Evolutionary conservation across 2,888 invertebrate species (phyloP), one percentile per base, ranked within the genome.

Genomic region (Drosophila bunnanda): DNA sequence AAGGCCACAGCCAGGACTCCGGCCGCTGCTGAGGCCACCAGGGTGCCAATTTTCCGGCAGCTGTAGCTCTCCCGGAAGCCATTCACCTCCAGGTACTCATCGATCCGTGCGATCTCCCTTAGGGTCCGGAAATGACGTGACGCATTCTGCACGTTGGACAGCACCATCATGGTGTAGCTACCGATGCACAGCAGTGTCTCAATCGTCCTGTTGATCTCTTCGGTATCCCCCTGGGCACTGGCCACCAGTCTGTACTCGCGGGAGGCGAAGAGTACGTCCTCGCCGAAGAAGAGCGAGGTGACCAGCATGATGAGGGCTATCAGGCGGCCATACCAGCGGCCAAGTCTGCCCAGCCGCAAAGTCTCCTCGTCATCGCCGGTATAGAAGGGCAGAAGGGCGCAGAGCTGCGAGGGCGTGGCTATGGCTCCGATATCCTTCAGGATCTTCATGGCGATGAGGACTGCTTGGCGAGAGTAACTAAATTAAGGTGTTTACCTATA

Each of bases 171-270:
- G 1, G 84, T 86, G 52, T 88, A 91, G 74, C 90, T 88, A 28
- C 68, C 64, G 4, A 91, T 80, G 68, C 91, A 89, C 44, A 90
- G 83, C 0, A 90, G 71, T 10, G 89, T 90, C 70, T 90, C 90
- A 38, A 90, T 88, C 9, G 89, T 88, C 15, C 89, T 80, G 62
- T 90, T 90, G 15, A 90, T 89, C 54, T 88, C 81, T 65, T 89
- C 91, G 2, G 90, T 82, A 28, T 90, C 80, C 6, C 84, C 88
- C 15, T 86, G 83, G 12, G 71, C 36, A 9, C 75, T 79, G 15
- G 68, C 34, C 55, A 82, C 72, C 30, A 90, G 38, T 25, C 82
- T 81, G 55, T 88, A 90, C 9, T 78, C 61, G 5, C 67, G 57
- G 9, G 85, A 77, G 1, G 53, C 54, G 41, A 82, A 76, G 13